A percentile compares a stretch with the other conserved stretches of the same genome.
These are phyloP conservation scores for Saimiri boliviensis DNA, from an alignment of 2,113 vertebrate genomes.

Conservation along the genomic window DNA sequence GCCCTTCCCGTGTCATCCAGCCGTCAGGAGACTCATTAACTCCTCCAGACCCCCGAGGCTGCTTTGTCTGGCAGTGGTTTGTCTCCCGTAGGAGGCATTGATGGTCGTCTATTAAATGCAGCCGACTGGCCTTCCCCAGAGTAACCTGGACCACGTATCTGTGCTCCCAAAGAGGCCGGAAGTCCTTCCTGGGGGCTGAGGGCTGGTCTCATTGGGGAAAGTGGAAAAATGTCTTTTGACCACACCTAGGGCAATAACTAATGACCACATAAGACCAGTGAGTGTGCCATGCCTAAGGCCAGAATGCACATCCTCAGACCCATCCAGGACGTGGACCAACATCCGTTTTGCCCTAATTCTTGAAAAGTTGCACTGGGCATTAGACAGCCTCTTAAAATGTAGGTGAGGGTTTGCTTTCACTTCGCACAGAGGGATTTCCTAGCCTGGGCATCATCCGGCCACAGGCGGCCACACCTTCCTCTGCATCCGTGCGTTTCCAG, in stretches of 20 bases:
- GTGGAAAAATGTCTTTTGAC: not conserved
- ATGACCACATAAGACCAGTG: not conserved
- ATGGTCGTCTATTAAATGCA: not conserved
- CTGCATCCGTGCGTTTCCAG: fast-evolving
- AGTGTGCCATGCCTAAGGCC: fast-evolving
- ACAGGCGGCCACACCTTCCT: fast-evolving
- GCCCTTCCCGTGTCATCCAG: fast-evolving
- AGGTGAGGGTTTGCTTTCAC: not conserved
- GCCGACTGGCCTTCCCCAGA: not conserved
- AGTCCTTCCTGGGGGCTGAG: not conserved
- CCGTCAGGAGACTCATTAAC: not conserved
- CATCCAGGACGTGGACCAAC: not conserved
- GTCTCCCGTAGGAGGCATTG: not conserved
- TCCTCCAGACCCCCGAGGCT: fast-evolving
- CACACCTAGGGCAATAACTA: not conserved
- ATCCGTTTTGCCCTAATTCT: fast-evolving
- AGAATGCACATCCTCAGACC: fast-evolving
- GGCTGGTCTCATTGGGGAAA: not conserved
- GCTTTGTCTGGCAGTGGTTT: not conserved
- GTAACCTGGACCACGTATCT: fast-evolving
- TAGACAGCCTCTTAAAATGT: not conserved
- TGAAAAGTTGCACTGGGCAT: no score
- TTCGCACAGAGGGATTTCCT: fast-evolving
- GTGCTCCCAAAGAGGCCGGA: not conserved
- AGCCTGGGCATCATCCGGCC: fast-evolving